Evolutionary conservation across 2,888 invertebrate genomes (phyloP).

Genomic region (Sipha maydis): DNA sequence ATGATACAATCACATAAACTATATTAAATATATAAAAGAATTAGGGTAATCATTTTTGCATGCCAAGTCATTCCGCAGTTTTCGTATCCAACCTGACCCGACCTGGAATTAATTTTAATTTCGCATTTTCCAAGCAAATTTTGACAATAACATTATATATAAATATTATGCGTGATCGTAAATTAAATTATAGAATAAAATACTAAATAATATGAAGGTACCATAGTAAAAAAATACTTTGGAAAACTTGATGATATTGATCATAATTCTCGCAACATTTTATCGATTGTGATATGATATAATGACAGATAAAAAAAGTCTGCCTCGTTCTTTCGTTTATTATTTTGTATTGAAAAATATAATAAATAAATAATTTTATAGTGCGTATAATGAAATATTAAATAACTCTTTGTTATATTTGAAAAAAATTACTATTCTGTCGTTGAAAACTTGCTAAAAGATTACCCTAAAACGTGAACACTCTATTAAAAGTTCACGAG

Average conservation of each 20-base stretch:
- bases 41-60: slow-evolving; percentile 43
- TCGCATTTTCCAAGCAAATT: slow-evolving; percentile 51
- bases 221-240: not conserved
- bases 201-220: not conserved
- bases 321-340: not conserved
- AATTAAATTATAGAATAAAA: not conserved
- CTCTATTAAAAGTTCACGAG: slow-evolving; percentile 50
- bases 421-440: slow-evolving; percentile 5
- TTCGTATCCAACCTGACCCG: slow-evolving; percentile 58
- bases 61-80: slow-evolving; percentile 7
- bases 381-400: not conserved
- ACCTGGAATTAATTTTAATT: slow-evolving; percentile 59
- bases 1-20: not conserved
- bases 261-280: not conserved
- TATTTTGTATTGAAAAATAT: not conserved
- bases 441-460: slow-evolving; percentile 29
- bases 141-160: not conserved
- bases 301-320: not conserved
- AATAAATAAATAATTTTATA: not conserved
- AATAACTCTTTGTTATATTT: not conserved
- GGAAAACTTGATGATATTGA: not conserved
- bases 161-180: too few relatives aligned
- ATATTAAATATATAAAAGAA: too few relatives aligned
- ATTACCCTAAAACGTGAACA: slow-evolving; percentile 29
- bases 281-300: not conserved